phyloP scores from a whole-genome alignment of 2,888 invertebrate genomes.

The Scaptomyza flava region DNA sequence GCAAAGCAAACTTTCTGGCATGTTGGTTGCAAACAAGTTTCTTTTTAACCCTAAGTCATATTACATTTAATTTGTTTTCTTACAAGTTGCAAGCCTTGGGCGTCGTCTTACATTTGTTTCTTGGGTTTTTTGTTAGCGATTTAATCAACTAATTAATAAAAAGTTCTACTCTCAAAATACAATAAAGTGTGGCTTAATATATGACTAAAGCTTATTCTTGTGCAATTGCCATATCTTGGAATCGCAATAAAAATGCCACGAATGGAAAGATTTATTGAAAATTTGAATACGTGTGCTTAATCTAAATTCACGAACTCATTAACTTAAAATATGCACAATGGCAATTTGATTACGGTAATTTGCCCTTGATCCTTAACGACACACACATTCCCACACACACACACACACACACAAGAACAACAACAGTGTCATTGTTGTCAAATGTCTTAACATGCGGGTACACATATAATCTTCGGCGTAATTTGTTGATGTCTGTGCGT shows the following conservation, averaged over 20 bases:
- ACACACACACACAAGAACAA: constrained; percentile 3
- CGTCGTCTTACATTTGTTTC: not conserved
- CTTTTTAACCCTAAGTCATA: not conserved
- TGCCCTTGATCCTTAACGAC: constrained; percentile 68
- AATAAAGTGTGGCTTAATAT: not conserved
- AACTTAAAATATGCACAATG: constrained; percentile 77
- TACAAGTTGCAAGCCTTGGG: not conserved
- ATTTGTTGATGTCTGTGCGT: constrained; percentile 67
- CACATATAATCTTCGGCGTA: constrained; percentile 62
- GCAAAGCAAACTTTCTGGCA: constrained; percentile 12
- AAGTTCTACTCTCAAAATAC: no score
- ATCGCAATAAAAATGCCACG: not conserved
- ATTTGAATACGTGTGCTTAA: constrained; percentile 40
- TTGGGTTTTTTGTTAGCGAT: not conserved
- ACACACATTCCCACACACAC: constrained; percentile 18
- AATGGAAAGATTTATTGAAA: constrained; percentile 20
- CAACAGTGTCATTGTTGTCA: constrained; percentile 33
- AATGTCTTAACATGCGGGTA: constrained; percentile 50
- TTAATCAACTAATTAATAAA: not conserved
- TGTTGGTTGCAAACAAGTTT: not conserved
- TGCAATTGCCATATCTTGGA: not conserved
- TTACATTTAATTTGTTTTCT: not conserved
- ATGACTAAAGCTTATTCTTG: no score
- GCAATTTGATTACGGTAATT: constrained; percentile 80
- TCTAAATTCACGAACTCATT: constrained; percentile 75